Evolutionary conservation across 1,140 invertebrate species (phyloP).

Genomic region (Hydropsyche tenuis): DNA sequence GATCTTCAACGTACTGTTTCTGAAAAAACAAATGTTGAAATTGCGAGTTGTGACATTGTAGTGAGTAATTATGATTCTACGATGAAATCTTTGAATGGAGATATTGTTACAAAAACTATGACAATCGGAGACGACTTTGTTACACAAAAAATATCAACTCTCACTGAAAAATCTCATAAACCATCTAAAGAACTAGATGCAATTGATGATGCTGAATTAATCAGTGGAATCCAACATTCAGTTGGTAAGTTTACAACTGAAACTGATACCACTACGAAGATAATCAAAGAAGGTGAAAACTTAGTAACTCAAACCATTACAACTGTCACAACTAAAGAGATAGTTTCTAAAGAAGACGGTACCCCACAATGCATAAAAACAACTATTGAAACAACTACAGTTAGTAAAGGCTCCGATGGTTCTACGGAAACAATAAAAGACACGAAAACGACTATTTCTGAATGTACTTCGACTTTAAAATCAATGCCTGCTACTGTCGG

Average conservation of each 20-base stretch:
- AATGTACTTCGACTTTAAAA: constrained; percentile 62
- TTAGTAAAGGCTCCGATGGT: constrained; percentile 61
- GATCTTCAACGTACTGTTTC: constrained; percentile 22
- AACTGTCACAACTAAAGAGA: constrained; percentile 62
- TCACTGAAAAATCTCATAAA: constrained; percentile 60
- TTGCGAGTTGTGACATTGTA: constrained; percentile 39
- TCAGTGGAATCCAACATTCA: constrained; percentile 57
- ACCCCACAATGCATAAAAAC: constrained; percentile 64
- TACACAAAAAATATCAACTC: constrained; percentile 62
- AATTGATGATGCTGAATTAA: constrained; percentile 53
- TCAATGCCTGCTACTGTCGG: constrained; percentile 54
- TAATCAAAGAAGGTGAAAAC: constrained; percentile 63
- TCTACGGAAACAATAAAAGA: constrained; percentile 60
- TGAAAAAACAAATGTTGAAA: constrained; percentile 34
- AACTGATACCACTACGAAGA: constrained; percentile 62
- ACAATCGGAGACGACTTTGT: constrained; percentile 61
- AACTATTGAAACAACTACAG: constrained; percentile 63
- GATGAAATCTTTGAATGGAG: constrained; percentile 46
- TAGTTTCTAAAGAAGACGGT: constrained; percentile 62
- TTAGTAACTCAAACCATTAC: constrained; percentile 62
- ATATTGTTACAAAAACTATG: constrained; percentile 61
- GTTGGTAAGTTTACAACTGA: constrained; percentile 63
- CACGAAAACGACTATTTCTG: constrained; percentile 60
- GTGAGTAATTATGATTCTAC: constrained; percentile 44
- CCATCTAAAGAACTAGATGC: constrained; percentile 49